These are phyloP conservation scores for Caradrina clavipalpis DNA, from an alignment of 2,888 invertebrate species.

Conservation along the genomic window DNA sequence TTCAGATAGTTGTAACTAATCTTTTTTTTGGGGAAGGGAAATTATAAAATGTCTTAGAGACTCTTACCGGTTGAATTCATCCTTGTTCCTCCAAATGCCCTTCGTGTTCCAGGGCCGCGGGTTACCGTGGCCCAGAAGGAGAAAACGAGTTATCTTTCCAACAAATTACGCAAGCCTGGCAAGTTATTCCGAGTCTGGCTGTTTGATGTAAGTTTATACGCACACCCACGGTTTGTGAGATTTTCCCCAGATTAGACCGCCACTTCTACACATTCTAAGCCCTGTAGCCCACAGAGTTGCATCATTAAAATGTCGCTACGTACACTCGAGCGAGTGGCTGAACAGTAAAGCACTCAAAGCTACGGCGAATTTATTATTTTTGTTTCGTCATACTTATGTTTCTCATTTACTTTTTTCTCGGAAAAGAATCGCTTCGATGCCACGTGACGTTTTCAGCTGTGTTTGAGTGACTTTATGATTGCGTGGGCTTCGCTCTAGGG, in stretches of 20 bases:
- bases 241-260: not conserved
- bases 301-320: conserved; percentile 68
- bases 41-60: too few species aligned
- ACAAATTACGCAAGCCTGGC: too few species aligned
- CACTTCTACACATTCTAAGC: conserved; percentile 39
- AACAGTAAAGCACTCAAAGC: conserved; percentile 62
- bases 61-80: too few species aligned
- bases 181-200: too few species aligned
- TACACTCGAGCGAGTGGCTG: conserved; percentile 64
- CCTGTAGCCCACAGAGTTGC: conserved; percentile 53
- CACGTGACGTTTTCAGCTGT: conserved; percentile 10
- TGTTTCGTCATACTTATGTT: conserved; percentile 60
- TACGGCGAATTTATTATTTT: conserved; percentile 62
- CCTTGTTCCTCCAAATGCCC: too few species aligned
- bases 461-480: not conserved
- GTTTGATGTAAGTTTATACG: too few species aligned
- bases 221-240: too few species aligned
- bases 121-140: too few species aligned
- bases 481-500: not conserved
- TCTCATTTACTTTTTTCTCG: conserved; percentile 53
- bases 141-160: too few species aligned
- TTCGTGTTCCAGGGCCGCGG: too few species aligned
- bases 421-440: conserved; percentile 24
- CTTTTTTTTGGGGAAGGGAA: too few species aligned
- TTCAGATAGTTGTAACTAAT: too few species aligned